These are phyloP conservation scores for Galerucella nymphaeae DNA, from an alignment of 2,888 invertebrate genomes.

Conservation along the genomic window DNA sequence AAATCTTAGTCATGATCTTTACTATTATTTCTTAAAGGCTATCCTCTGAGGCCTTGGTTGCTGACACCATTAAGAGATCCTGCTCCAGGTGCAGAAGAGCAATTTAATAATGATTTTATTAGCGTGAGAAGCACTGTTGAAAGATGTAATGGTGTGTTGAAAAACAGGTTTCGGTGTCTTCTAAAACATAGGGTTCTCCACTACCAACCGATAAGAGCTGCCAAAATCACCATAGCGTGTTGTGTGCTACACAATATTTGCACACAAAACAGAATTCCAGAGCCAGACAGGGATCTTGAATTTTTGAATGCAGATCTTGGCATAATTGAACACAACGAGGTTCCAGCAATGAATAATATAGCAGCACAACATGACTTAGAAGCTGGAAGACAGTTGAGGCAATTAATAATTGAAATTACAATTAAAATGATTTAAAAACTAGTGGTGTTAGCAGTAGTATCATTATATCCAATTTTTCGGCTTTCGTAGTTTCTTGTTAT, in stretches of 20 bases:
- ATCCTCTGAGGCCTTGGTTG: constrained; percentile 13
- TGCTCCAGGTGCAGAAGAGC: constrained; percentile 11
- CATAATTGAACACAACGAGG: background rate
- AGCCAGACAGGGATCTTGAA: background rate
- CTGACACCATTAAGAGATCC: constrained; percentile 11
- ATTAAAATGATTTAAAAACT: too few species aligned
- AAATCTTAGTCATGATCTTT: too few species aligned
- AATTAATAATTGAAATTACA: too few species aligned
- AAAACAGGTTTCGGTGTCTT: background rate
- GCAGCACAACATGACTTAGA: background rate
- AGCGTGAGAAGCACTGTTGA: too few species aligned
- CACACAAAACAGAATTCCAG: too few species aligned
- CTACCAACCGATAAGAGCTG: constrained; percentile 3
- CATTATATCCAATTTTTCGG: too few species aligned
- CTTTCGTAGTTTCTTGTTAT: too few species aligned
- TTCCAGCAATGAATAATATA: background rate
- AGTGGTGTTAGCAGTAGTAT: too few species aligned
- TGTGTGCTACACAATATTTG: too few species aligned
- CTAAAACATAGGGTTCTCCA: constrained; percentile 9
- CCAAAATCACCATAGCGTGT: constrained; percentile 2
- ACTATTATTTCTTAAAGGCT: too few species aligned
- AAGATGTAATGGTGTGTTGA: too few species aligned
- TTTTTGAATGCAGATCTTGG: constrained; percentile 10
- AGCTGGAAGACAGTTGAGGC: too few species aligned
- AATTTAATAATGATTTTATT: background rate